Percentiles rank a stretch among this genome's conserved stretches.
These are phyloP conservation scores for Drosophila pallidifrons DNA, from an alignment of 1,140 invertebrate species.

Conservation along the genomic window DNA sequence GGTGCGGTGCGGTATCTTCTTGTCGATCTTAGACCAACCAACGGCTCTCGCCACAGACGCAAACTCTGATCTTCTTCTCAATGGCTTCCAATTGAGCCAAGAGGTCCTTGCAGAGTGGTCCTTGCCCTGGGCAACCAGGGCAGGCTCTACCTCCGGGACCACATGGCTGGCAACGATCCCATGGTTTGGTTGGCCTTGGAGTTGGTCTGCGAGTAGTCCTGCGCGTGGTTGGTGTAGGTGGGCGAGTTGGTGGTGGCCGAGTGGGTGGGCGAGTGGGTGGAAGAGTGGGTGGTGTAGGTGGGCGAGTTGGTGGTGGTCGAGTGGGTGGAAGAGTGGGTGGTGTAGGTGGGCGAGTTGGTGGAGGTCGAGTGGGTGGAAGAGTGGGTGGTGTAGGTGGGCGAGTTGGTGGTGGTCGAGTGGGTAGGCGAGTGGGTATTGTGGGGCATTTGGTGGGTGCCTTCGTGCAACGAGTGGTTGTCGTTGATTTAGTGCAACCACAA, in stretches of 20 bases:
- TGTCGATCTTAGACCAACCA: constrained; percentile 2
- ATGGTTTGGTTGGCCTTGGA: neutral
- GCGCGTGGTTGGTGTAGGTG: neutral
- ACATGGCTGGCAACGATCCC: constrained; percentile 14
- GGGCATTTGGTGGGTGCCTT: neutral
- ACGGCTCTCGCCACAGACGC: constrained; percentile 29
- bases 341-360: neutral
- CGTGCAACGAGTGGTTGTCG: neutral
- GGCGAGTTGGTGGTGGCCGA: neutral
- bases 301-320: neutral
- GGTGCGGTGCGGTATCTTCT: neutral
- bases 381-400: neutral
- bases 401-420: neutral
- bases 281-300: too few species aligned
- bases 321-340: neutral
- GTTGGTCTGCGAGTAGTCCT: neutral
- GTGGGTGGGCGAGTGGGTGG: neutral
- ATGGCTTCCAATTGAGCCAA: constrained; percentile 1
- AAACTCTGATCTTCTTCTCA: constrained; percentile 1
- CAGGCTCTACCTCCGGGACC: constrained; percentile 38
- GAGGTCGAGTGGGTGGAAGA: too few species aligned
- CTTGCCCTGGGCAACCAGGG: constrained; percentile 5
- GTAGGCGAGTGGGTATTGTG: neutral
- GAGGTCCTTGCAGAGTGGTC: constrained; percentile 4
- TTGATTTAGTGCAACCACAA: neutral